These are phyloP conservation scores for Cervus canadensis DNA, from an alignment of 2,113 vertebrate genomes.

Conservation along the genomic window DNA sequence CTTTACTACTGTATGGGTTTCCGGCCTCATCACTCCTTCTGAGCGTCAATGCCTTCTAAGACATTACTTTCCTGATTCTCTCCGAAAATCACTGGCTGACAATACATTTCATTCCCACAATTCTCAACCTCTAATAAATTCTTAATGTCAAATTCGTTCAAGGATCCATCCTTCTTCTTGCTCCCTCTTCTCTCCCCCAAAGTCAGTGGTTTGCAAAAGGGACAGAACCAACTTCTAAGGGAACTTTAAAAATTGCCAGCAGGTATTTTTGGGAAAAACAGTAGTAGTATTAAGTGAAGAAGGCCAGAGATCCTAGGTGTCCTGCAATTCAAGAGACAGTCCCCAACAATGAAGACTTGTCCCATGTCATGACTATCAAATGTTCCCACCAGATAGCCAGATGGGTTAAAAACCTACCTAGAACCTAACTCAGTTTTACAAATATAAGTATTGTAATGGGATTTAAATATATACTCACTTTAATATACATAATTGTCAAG, in stretches of 20 bases:
- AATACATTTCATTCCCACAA: background rate
- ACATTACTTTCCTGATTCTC: background rate
- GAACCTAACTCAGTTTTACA: background rate
- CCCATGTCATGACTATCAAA: background rate
- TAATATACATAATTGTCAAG: background rate
- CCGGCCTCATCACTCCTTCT: background rate
- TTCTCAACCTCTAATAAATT: background rate
- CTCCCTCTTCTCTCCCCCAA: background rate
- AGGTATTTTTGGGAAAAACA: background rate
- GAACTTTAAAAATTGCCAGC: background rate
- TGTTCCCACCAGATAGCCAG: background rate
- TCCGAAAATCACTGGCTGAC: background rate
- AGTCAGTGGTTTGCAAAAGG: background rate
- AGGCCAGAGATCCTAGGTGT: background rate
- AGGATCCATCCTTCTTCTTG: background rate
- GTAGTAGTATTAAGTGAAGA: background rate
- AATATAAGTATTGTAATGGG: background rate
- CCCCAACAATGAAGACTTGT: background rate
- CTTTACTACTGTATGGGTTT: background rate
- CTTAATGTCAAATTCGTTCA: background rate
- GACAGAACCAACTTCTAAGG: background rate
- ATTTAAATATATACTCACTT: background rate
- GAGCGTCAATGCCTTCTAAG: background rate
- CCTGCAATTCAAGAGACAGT: background rate
- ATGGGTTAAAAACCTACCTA: background rate